Percentiles rank a stretch among this genome's conserved stretches.
phyloP scores from a whole-genome alignment of 2,113 vertebrate genomes.

The Casuarius casuarius region DNA sequence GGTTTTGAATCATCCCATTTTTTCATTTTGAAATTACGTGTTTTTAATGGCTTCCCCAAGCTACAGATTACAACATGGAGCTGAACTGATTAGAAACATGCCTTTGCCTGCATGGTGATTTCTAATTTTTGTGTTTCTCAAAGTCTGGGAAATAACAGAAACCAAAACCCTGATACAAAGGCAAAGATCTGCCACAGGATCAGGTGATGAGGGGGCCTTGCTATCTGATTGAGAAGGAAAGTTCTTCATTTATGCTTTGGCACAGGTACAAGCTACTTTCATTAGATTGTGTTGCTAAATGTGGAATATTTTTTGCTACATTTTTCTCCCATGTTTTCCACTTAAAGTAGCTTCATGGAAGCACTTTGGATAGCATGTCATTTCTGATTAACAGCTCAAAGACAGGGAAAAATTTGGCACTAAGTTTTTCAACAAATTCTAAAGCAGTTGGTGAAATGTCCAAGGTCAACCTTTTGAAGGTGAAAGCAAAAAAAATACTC shows the following conservation, averaged over 20 bases:
- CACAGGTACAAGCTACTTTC: not conserved
- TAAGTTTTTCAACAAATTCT: not conserved
- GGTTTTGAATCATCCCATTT: accelerated
- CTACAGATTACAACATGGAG: not conserved
- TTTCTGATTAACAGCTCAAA: not conserved
- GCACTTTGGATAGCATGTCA: not conserved
- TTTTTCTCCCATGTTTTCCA: not conserved
- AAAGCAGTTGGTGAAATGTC: not conserved
- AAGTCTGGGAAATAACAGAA: not conserved
- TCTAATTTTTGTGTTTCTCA: not conserved
- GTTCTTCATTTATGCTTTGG: not conserved
- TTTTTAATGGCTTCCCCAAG: not conserved
- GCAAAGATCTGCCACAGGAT: not conserved
- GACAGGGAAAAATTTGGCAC: not conserved
- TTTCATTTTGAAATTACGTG: not conserved
- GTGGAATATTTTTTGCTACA: not conserved
- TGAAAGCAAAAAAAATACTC: not conserved
- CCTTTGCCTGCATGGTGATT: not conserved
- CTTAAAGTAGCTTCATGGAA: not conserved
- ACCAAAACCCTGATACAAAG: not conserved
- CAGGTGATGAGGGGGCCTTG: not conserved
- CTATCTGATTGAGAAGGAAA: not conserved
- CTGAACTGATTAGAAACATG: not conserved
- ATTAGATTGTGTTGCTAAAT: not conserved
- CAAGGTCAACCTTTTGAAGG: not conserved